These are phyloP conservation scores for Calyptomena viridis DNA, from an alignment of 2,113 vertebrate species.

Conservation along the genomic window DNA sequence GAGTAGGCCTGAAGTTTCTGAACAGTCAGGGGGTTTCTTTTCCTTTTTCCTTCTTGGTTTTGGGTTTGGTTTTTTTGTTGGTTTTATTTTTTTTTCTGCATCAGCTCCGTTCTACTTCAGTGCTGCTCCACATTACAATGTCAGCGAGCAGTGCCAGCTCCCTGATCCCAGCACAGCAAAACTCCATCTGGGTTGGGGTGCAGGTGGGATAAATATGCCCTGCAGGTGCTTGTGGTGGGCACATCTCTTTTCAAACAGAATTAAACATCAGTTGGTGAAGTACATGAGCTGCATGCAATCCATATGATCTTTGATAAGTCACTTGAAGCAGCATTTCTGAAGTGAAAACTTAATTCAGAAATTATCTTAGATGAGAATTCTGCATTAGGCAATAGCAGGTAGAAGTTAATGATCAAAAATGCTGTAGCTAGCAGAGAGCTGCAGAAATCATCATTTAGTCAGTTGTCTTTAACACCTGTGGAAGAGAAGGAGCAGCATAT, in stretches of 20 bases:
- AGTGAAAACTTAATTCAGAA: background rate
- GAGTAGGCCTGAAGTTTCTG: background rate
- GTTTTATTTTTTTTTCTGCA: background rate
- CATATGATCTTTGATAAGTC: background rate
- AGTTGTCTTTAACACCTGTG: background rate
- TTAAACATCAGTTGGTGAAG: background rate
- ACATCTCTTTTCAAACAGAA: background rate
- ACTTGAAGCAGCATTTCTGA: background rate
- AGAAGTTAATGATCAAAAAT: slow-evolving; percentile 1
- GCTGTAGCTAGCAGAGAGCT: background rate
- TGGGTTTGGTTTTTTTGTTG: no score
- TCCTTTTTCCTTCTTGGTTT: no score
- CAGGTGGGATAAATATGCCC: background rate
- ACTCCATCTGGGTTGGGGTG: background rate
- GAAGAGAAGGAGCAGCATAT: background rate
- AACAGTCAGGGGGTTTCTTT: background rate
- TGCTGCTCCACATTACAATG: background rate
- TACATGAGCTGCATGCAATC: background rate
- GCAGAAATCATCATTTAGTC: background rate
- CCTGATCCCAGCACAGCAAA: background rate
- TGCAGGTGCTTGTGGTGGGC: background rate
- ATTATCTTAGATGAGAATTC: background rate
- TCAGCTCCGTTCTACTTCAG: slow-evolving; percentile 8
- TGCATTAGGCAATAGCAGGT: background rate
- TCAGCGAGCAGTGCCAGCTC: background rate